Evolutionary conservation across 2,888 invertebrate genomes (phyloP).

Genomic region (Isoperla grammatica): DNA sequence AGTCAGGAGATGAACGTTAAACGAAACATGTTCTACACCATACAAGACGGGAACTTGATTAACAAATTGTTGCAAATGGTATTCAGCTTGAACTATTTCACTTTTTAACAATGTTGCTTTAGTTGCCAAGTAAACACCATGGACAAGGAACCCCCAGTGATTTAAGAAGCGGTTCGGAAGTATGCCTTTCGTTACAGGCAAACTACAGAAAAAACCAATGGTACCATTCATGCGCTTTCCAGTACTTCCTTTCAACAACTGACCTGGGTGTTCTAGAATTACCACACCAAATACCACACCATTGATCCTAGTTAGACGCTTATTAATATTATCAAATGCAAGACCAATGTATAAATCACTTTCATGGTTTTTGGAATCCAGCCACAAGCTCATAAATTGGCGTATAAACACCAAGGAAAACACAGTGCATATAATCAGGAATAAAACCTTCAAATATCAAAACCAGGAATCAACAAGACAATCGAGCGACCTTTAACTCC

Average conservation of each 20-base stretch:
- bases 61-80: slow-evolving; percentile 4
- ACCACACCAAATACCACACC: neutral
- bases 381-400: slow-evolving; percentile 28
- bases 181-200: slow-evolving; percentile 18
- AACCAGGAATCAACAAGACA: slow-evolving; percentile 21
- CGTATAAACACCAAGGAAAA: slow-evolving; percentile 19
- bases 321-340: neutral
- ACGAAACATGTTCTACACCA: slow-evolving; percentile 11
- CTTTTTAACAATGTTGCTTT: slow-evolving; percentile 24
- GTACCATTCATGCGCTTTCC: slow-evolving; percentile 19
- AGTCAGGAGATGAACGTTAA: slow-evolving; percentile 8
- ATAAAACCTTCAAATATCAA: slow-evolving; percentile 29
- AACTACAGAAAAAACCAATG: slow-evolving; percentile 30
- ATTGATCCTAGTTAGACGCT: neutral
- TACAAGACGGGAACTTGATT: neutral
- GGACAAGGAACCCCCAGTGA: slow-evolving; percentile 31
- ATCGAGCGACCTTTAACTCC: slow-evolving; percentile 15
- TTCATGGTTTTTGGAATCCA: slow-evolving; percentile 7
- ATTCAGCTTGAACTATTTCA: slow-evolving; percentile 22
- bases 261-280: slow-evolving; percentile 14
- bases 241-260: slow-evolving; percentile 29
- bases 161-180: slow-evolving; percentile 14
- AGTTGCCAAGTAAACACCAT: slow-evolving; percentile 25
- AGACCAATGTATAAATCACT: slow-evolving; percentile 2
- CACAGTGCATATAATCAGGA: slow-evolving; percentile 31